Conservation (phyloP, 2,797 vertebrate species). For the Acanthornis magna region DNA sequence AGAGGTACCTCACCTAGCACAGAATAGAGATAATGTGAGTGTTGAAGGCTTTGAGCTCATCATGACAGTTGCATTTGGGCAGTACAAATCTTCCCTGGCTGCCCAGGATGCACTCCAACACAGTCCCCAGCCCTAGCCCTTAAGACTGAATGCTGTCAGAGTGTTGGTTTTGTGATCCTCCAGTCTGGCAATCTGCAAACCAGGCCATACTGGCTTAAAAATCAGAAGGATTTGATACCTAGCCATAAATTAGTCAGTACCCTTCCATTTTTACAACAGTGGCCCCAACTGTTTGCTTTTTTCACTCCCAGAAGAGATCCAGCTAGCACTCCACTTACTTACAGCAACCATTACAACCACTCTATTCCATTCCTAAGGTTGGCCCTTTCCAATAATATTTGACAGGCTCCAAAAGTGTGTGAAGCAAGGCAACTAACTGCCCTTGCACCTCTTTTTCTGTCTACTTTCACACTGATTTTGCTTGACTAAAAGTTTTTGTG, state of each 20-base stretch:
- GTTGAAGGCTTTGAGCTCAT: not conserved
- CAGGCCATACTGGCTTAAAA: no score
- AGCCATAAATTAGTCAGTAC: not conserved
- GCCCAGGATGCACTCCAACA: not conserved
- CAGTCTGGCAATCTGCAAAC: not conserved
- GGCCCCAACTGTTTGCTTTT: not conserved
- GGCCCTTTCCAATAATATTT: not conserved
- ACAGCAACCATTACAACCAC: not conserved
- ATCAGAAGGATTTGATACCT: not conserved
- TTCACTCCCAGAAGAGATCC: not conserved
- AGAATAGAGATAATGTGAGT: not conserved
- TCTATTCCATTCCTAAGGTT: not conserved
- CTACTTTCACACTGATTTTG: not conserved
- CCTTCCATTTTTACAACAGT: not conserved
- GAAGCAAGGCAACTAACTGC: not conserved
- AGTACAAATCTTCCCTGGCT: not conserved
- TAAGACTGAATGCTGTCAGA: not conserved
- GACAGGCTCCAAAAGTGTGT: not conserved
- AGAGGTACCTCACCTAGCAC: not conserved
- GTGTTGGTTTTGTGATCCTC: not conserved
- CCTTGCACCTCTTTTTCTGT: not conserved
- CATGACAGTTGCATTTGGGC: not conserved
- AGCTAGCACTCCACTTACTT: not conserved
- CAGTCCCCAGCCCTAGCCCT: not conserved
- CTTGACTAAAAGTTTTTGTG: not conserved